Percentiles rank a stretch among this genome's conserved stretches.
Conservation (phyloP, 2,797 vertebrate genomes). For the Sebastes matsubarae region DNA sequence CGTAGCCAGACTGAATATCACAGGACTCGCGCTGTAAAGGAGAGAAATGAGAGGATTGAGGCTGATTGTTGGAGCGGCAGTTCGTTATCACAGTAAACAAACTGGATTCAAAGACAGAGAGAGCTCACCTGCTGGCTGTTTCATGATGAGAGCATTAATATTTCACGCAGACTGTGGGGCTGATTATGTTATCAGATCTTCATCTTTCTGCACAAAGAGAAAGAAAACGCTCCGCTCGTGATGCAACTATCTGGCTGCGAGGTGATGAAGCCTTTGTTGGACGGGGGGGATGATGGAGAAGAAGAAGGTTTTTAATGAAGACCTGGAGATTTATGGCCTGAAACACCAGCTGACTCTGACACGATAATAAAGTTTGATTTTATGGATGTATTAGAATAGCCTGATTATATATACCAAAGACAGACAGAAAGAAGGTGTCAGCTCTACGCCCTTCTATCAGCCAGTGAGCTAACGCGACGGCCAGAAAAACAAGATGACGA, state of each 20-base stretch:
- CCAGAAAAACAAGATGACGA: too few species aligned
- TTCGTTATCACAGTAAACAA: neutral
- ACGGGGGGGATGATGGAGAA: neutral
- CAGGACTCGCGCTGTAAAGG: neutral
- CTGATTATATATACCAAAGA: too few species aligned
- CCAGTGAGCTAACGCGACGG: too few species aligned
- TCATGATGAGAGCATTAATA: neutral
- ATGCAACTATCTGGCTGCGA: neutral
- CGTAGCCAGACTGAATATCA: neutral
- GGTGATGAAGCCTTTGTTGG: neutral
- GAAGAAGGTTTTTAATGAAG: neutral
- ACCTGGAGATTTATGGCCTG: neutral
- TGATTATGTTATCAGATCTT: neutral
- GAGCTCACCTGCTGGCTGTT: neutral
- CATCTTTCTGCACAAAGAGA: neutral
- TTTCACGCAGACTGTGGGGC: neutral
- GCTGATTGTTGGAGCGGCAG: neutral
- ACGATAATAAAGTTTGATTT: neutral
- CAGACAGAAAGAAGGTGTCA: neutral
- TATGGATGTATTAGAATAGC: neutral
- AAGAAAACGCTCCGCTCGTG: neutral
- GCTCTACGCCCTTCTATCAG: neutral
- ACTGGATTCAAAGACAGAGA: neutral
- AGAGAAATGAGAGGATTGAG: neutral
- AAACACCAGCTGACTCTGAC: too few species aligned